Evolutionary conservation across 2,888 invertebrate species (phyloP).

Genomic region (Drosophila falleni): DNA sequence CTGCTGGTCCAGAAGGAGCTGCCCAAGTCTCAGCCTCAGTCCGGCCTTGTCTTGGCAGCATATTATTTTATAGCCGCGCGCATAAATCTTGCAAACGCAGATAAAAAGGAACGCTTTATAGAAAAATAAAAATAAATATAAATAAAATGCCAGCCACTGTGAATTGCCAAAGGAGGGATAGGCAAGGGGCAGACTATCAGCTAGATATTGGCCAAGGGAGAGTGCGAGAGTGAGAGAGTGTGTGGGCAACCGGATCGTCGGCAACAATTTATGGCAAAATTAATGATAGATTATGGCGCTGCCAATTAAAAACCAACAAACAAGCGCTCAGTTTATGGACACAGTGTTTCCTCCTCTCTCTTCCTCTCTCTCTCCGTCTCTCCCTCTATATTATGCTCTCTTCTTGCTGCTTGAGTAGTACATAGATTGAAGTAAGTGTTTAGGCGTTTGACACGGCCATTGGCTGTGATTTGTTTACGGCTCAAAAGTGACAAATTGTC

Average conservation of each 20-base stretch:
- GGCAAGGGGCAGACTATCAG: background rate
- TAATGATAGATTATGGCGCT: slow-evolving; percentile 81
- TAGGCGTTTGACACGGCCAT: slow-evolving; percentile 63
- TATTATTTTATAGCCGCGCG: slow-evolving; percentile 79
- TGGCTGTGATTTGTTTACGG: slow-evolving; percentile 59
- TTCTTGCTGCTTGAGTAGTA: slow-evolving; percentile 16
- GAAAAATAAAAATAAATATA: slow-evolving; percentile 78
- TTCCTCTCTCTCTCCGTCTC: background rate
- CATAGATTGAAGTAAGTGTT: slow-evolving; percentile 74
- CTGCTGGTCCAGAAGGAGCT: slow-evolving; percentile 49
- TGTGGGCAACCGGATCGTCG: slow-evolving; percentile 73
- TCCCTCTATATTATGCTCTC: background rate
- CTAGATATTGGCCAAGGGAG: slow-evolving; percentile 12
- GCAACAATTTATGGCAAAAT: slow-evolving; percentile 80
- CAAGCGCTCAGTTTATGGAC: slow-evolving; percentile 74
- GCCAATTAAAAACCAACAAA: slow-evolving; percentile 81
- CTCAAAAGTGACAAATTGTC: slow-evolving; percentile 69
- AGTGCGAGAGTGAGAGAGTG: slow-evolving; percentile 30
- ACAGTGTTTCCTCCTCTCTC: slow-evolving; percentile 9
- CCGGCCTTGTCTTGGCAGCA: slow-evolving; percentile 76
- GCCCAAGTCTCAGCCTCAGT: slow-evolving; percentile 29
- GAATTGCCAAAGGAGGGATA: background rate
- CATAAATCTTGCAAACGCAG: slow-evolving; percentile 81
- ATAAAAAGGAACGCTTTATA: slow-evolving; percentile 79
- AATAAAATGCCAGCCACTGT: slow-evolving; percentile 62